phyloP scores from a whole-genome alignment of 2,797 vertebrate species.

The Otolemur crassicaudatus region DNA sequence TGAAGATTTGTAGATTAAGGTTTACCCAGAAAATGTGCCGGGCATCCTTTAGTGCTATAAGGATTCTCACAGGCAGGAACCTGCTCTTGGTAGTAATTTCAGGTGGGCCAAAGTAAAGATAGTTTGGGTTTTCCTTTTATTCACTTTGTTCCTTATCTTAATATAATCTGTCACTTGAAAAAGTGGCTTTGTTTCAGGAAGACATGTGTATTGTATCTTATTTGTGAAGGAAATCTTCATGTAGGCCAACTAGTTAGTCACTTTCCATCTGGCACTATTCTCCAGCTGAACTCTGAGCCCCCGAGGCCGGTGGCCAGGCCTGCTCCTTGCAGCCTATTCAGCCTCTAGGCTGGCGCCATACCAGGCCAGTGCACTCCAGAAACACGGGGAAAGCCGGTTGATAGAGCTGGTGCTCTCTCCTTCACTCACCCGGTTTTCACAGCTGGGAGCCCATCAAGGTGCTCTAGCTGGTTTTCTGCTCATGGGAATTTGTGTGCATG shows the following conservation, averaged over 20 bases:
- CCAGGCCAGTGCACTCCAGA: not conserved
- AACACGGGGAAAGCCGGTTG: not conserved
- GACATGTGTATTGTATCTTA: not conserved
- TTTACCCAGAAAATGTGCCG: not conserved
- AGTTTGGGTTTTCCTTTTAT: not conserved
- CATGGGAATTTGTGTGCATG: accelerated
- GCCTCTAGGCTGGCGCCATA: accelerated
- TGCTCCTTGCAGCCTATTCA: not conserved
- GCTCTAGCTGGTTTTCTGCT: accelerated
- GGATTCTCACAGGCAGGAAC: not conserved
- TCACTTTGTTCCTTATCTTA: not conserved
- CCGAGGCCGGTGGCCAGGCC: not conserved
- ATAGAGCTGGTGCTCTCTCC: accelerated
- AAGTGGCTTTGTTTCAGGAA: not conserved
- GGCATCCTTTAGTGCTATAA: no score
- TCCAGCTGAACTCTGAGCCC: not conserved
- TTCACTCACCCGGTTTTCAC: not conserved
- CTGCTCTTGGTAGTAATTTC: not conserved
- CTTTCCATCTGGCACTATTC: not conserved
- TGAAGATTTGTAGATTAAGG: not conserved
- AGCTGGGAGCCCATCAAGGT: not conserved
- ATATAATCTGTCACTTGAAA: not conserved
- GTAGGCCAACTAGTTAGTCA: accelerated
- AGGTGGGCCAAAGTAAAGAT: not conserved
- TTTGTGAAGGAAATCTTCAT: not conserved